Evolutionary conservation across 2,888 invertebrate species (phyloP).

Genomic region (Sarcophaga variegata): DNA sequence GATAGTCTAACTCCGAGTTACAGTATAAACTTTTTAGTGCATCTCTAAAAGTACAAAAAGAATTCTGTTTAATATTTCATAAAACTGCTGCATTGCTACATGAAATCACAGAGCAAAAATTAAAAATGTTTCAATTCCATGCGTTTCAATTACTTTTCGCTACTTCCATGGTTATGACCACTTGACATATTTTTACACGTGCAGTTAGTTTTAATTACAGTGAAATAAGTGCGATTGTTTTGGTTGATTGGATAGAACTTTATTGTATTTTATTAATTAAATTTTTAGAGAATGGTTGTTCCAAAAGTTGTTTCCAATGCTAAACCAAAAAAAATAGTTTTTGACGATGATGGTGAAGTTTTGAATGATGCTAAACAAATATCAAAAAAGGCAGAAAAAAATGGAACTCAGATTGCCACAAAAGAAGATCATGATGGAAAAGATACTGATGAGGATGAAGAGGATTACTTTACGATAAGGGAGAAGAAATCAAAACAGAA

Average conservation of each 20-base stretch:
- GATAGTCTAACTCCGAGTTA: too few relatives aligned
- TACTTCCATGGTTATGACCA: too few relatives aligned
- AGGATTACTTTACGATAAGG: constrained; percentile 72
- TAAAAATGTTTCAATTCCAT: too few relatives aligned
- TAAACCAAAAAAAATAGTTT: constrained; percentile 76
- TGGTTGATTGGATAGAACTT: background rate
- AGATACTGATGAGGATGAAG: constrained; percentile 62
- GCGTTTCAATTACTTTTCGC: too few relatives aligned
- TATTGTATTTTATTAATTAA: background rate
- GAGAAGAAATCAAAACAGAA: constrained; percentile 59
- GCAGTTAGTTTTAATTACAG: too few relatives aligned
- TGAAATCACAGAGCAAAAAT: too few relatives aligned
- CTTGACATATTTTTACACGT: too few relatives aligned
- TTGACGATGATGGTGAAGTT: constrained; percentile 76
- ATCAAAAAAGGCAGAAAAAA: constrained; percentile 58
- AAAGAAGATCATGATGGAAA: constrained; percentile 65
- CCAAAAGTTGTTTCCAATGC: constrained; percentile 53
- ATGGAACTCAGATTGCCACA: constrained; percentile 33
- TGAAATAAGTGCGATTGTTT: constrained; percentile 15
- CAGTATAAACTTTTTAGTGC: too few relatives aligned
- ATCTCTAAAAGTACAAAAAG: too few relatives aligned
- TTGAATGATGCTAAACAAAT: constrained; percentile 61
- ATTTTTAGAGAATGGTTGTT: constrained; percentile 33
- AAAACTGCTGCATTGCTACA: too few relatives aligned
- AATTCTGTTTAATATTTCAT: too few relatives aligned